Evolutionary conservation across 2,113 vertebrate genomes (phyloP), one percentile per base, ranked within the genome.

Genomic region (Zingel zingel): DNA sequence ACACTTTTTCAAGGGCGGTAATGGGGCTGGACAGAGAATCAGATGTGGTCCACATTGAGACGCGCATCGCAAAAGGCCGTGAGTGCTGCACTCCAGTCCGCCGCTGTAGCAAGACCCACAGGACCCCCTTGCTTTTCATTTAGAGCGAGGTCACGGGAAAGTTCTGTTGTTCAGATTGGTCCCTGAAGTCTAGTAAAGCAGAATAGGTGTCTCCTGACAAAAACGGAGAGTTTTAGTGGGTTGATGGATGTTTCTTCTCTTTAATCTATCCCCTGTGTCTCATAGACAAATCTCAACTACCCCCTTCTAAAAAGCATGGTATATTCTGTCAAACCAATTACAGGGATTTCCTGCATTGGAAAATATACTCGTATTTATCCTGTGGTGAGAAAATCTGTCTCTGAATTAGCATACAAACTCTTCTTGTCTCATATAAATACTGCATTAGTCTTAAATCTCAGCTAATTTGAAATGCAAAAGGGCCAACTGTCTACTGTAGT

Each of bases 31-130:
- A 99, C 94, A 98, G 97, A 94, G 97, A 99, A 59, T 93, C 96
- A 27, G 98, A 99, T 91, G 95, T 99, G 68, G 96, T 99, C 74
- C 98, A 99, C 94, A 97, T 99, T 92, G 98, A 99, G 92, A 97
- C 97, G 61, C 95, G 95, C 91, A 96, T 96, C 3, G 86, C 96
- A 30, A 97, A 98, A 43, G 97, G 97, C 97, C 86, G 98, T 99
- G 95, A 99, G 98, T 99, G 80, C 85, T 82, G 59, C 65, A 83
- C 85, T 86, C 63, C 75, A 33, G 74, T 88, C 79, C 18, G 47
- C 74, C 69, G 43, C 81, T 59, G 71, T 80, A 79, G 78, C 81
- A 78, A 48, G 81, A 82, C 91, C 87, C 89, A 25, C 71, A 87
- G 88, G 89, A 89, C 85, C 92, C 92, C 85, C 83, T 89, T 76